Evolutionary conservation across 2,888 invertebrate genomes (phyloP).

Genomic region (Loripinus fragilis): DNA sequence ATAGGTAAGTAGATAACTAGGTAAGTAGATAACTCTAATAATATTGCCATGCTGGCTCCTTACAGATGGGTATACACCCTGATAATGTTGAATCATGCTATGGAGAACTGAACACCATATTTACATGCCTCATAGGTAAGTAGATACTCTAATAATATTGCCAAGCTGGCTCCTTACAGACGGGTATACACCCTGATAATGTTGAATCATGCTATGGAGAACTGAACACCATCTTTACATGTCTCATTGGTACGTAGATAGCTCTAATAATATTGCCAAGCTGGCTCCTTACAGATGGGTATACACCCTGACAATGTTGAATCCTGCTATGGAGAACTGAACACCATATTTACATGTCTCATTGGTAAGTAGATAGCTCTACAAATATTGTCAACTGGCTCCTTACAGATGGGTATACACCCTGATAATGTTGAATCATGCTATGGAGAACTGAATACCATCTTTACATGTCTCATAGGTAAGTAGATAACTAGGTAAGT

Average conservation of each 20-base stretch:
- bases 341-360: slow-evolving; percentile 35
- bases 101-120: slow-evolving; percentile 33
- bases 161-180: slow-evolving; percentile 21
- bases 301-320: slow-evolving; percentile 26
- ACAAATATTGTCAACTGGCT: slow-evolving; percentile 32
- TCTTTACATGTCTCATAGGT: too few species aligned
- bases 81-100: slow-evolving; percentile 27
- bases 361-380: too few species aligned
- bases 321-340: slow-evolving; percentile 33
- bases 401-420: slow-evolving; percentile 26
- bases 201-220: slow-evolving; percentile 31
- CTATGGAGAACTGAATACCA: slow-evolving; percentile 26
- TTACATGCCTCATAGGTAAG: slow-evolving; percentile 43
- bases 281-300: slow-evolving; percentile 22
- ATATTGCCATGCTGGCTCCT: slow-evolving; percentile 34
- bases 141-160: slow-evolving; percentile 28
- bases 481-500: too few species aligned
- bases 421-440: slow-evolving; percentile 29
- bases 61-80: slow-evolving; percentile 27
- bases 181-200: slow-evolving; percentile 29
- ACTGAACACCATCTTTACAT: slow-evolving; percentile 31
- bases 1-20: slow-evolving; percentile 39
- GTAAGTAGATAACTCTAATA: too few species aligned
- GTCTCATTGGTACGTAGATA: background rate
- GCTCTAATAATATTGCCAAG: slow-evolving; percentile 28